Base-by-base conservation (phyloP, 2,797 vertebrate species). In the Paedocypris micromegethes region DNA sequence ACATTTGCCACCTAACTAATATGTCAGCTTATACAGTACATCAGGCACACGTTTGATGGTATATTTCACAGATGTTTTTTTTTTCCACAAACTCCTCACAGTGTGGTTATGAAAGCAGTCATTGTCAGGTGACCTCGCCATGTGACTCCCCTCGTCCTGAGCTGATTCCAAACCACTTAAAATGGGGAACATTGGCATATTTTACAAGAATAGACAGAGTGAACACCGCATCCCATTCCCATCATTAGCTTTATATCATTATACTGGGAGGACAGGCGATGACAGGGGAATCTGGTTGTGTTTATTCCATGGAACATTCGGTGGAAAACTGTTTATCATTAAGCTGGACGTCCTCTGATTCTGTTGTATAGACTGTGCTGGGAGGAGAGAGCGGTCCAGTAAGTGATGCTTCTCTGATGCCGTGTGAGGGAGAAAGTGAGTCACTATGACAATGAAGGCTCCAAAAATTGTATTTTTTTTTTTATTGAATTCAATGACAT, bases 361-460 rank as follows among this genome's bases (percentile, higher is more conserved):
- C 9, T 44, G 58, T 74, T 45, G n/a, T 57, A 50, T 51, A 9
- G 59, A 58, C 44, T 45, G 51, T 39, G 46, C 56, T 69, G 45
- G 68, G 60, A 51, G 54, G 60, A 64, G 60, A 50, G 44, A 47
- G 9, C 7, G 58, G 51, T n/a, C 5, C 65, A 66, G 46, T 76
- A 71, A 56, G 55, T 63, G 40, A 40, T 48, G 58, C 37, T 58
- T 9, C 59, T 62, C 59, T 70, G 58, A 9, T 63, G 59, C 52
- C 2, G 48, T 60, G 56, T 58, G 38, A 67, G 68, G 78, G 72
- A 77, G 72, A 70, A 60, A 69, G 66, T 79, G 74, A 79, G 74
- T 79, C 77, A 78, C 38, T 58, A 48, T 53, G 53, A 23, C 23
- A 23, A 23, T 23, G 23, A 23, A 23, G n/a, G 39, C 4, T 59